These are phyloP conservation scores for Lutjanus argentimaculatus DNA, from an alignment of 2,797 vertebrate genomes.

Conservation along the genomic window DNA sequence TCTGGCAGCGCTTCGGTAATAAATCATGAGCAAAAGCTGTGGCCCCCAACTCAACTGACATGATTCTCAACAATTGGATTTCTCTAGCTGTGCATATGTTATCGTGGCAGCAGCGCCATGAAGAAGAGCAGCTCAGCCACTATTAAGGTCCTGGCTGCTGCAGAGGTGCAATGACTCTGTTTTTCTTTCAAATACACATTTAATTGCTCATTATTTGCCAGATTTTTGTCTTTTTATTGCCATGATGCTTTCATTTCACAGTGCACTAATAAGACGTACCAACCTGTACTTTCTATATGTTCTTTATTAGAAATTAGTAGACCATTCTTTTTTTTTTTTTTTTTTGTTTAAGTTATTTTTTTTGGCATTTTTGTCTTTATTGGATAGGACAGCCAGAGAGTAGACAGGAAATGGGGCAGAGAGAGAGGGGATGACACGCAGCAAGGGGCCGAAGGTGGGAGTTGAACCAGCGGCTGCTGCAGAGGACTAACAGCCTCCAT, in stretches of 20 bases:
- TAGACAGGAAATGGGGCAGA: no score
- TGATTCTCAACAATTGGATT: constrained; percentile 78
- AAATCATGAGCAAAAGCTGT: constrained; percentile 80
- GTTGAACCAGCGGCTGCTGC: no score
- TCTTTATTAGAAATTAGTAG: no score
- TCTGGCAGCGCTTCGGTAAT: constrained; percentile 76
- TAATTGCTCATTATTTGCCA: not conserved
- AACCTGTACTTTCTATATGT: no score
- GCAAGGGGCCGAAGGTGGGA: no score
- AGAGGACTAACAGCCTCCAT: no score
- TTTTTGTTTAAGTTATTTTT: no score
- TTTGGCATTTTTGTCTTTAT: no score
- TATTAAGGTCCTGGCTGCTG: not conserved
- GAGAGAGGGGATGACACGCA: no score
- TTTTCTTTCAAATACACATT: not conserved
- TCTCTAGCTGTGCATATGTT: constrained; percentile 63
- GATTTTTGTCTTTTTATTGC: not conserved
- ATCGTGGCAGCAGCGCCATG: constrained; percentile 53
- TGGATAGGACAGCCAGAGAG: no score
- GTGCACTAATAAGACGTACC: no score
- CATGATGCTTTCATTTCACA: not conserved
- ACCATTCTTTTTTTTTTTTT: no score
- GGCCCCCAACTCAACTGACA: constrained; percentile 72
- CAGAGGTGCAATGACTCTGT: not conserved
- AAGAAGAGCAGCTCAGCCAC: constrained; percentile 34